Conservation (phyloP, 2,888 invertebrate species). For the Epirrita christyi region DNA sequence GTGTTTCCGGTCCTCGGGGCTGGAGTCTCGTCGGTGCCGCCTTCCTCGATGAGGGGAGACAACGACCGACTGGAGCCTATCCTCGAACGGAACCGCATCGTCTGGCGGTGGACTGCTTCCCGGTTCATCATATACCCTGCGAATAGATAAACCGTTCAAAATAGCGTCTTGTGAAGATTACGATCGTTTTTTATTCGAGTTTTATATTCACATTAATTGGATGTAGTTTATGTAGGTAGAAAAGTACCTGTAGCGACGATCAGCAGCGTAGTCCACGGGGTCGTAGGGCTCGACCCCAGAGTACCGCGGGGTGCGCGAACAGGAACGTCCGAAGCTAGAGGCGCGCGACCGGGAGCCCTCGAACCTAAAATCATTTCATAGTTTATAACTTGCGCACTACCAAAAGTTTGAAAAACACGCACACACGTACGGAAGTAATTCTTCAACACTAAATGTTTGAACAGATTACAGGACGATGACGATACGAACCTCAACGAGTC, state of each 20-base stretch:
- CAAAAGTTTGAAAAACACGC: no score
- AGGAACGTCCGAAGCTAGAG: conserved; percentile 71
- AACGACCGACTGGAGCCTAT: conserved; percentile 82
- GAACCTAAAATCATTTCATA: conserved; percentile 49
- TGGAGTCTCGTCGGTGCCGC: conserved; percentile 86
- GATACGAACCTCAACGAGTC: conserved; percentile 60
- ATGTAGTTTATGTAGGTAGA: not conserved
- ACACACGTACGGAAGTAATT: no score
- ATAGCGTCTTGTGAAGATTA: not conserved
- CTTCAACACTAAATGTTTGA: no score
- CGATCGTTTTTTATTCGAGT: not conserved
- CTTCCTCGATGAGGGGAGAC: conserved; percentile 77
- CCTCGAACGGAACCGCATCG: conserved; percentile 80
- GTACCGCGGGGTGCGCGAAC: conserved; percentile 73
- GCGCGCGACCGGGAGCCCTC: conserved; percentile 78
- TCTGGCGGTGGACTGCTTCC: conserved; percentile 89
- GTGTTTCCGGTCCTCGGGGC: conserved; percentile 87
- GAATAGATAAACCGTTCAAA: conserved; percentile 13
- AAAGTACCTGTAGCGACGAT: conserved; percentile 75
- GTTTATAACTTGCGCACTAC: no score
- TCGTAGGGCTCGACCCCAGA: conserved; percentile 76
- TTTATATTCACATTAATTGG: not conserved
- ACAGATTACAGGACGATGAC: not conserved
- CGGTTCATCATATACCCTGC: conserved; percentile 76
- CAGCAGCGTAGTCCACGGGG: conserved; percentile 76